Evolutionary conservation across 1,140 invertebrate species (phyloP).

Genomic region (Bombus turneri): DNA sequence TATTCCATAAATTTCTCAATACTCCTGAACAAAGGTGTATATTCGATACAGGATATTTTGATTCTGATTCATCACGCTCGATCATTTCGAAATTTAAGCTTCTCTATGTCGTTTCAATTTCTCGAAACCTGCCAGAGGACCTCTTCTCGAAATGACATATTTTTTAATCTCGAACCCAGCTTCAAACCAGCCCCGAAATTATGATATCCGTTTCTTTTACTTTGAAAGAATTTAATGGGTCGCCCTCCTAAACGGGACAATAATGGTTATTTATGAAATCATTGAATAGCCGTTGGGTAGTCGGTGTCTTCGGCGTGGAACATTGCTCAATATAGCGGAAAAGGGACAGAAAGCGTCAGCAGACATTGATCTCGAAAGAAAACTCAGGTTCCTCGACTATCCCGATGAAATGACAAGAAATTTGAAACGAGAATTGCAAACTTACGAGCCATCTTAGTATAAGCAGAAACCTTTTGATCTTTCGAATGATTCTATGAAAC

Average conservation of each 20-base stretch:
- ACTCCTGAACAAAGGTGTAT: not conserved
- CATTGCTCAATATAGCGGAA: constrained; percentile 72
- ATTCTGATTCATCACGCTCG: not conserved
- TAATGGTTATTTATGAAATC: constrained; percentile 73
- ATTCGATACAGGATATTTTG: not conserved
- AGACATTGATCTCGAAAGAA: constrained; percentile 54
- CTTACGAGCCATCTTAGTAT: constrained; percentile 58
- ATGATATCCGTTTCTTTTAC: constrained; percentile 39
- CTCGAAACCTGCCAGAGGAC: no score
- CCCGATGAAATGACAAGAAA: constrained; percentile 30
- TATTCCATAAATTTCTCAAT: not conserved
- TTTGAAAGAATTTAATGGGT: constrained; percentile 17
- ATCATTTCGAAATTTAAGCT: constrained; percentile 8
- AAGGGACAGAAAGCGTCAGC: constrained; percentile 28
- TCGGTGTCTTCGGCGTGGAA: constrained; percentile 53
- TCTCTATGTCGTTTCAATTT: not conserved
- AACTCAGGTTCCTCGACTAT: constrained; percentile 45
- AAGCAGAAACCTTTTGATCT: constrained; percentile 40
- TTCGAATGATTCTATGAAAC: constrained; percentile 10
- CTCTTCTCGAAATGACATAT: constrained; percentile 20
- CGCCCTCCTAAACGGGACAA: constrained; percentile 58
- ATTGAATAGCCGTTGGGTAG: constrained; percentile 48
- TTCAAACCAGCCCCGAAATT: constrained; percentile 42
- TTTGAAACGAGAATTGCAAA: constrained; percentile 74
- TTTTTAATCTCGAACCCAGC: not conserved